A percentile compares a stretch with the other conserved stretches of the same genome.
Conservation (phyloP, 2,888 invertebrate species). For the Amiota mariae region DNA sequence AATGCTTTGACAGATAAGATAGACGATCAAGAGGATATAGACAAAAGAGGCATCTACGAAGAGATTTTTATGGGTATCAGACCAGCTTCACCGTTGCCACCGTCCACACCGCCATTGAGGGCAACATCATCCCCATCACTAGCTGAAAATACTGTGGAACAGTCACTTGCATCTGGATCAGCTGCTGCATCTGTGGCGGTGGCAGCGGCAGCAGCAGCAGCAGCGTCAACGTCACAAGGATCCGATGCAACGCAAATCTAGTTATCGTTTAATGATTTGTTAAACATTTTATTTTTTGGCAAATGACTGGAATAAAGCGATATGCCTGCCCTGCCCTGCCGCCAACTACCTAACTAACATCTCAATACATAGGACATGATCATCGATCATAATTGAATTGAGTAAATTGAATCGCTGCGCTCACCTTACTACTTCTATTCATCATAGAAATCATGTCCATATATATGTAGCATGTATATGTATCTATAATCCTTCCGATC, state of each 20-base stretch:
- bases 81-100: neutral
- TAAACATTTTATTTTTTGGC: conserved; percentile 69
- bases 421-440: conserved; percentile 32
- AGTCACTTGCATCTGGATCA: conserved; percentile 47
- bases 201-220: conserved; percentile 7
- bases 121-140: conserved; percentile 32
- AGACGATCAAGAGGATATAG: no score
- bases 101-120: conserved; percentile 25
- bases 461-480: neutral
- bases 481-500: neutral
- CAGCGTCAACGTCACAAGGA: conserved; percentile 52
- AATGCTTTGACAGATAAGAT: no score
- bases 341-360: neutral
- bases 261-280: conserved; percentile 71
- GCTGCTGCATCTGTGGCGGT: conserved; percentile 26
- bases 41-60: no score
- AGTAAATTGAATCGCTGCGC: neutral
- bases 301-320: conserved; percentile 59
- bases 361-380: no score
- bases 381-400: no score
- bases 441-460: neutral
- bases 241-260: conserved; percentile 68
- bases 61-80: no score
- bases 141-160: conserved; percentile 29
- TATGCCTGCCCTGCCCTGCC: conserved; percentile 32